Evolutionary conservation across 2,113 vertebrate genomes (phyloP).

Genomic region (Neogale vison): DNA sequence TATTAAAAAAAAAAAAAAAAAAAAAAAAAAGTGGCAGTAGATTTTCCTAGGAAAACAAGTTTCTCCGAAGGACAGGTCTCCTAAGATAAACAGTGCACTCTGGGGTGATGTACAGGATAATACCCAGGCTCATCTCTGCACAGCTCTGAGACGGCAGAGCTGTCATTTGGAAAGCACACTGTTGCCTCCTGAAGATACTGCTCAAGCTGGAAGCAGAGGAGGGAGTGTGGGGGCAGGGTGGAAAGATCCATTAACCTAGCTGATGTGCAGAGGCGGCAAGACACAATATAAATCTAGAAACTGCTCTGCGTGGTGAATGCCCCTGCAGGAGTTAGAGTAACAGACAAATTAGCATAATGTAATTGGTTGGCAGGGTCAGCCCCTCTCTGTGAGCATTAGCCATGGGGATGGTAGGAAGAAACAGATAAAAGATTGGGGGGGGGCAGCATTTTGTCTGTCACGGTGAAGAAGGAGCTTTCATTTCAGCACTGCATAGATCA

Average conservation of each 20-base stretch:
- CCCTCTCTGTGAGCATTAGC: slow-evolving; percentile 77
- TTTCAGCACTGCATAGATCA: slow-evolving; percentile 56
- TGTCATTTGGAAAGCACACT: slow-evolving; percentile 59
- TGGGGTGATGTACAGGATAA: slow-evolving; percentile 54
- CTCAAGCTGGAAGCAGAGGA: slow-evolving; percentile 10
- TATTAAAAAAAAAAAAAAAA: slow-evolving; percentile 57
- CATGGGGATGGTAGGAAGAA: slow-evolving; percentile 73
- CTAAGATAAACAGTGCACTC: slow-evolving; percentile 54
- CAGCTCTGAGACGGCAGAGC: slow-evolving; percentile 46
- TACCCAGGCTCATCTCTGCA: background rate
- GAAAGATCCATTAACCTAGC: slow-evolving; percentile 71
- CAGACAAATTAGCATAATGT: slow-evolving; percentile 84
- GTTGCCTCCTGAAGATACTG: slow-evolving; percentile 48
- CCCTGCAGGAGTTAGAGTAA: slow-evolving; percentile 81
- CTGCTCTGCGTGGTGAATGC: slow-evolving; percentile 73
- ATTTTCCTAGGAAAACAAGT: slow-evolving; percentile 78
- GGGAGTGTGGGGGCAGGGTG: background rate
- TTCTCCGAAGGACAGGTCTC: slow-evolving; percentile 66
- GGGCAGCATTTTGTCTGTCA: slow-evolving; percentile 59
- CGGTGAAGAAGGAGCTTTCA: slow-evolving; percentile 56
- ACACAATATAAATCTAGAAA: slow-evolving; percentile 80
- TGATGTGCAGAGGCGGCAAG: slow-evolving; percentile 70
- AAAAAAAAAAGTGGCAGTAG: slow-evolving; percentile 54
- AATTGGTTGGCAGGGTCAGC: slow-evolving; percentile 83
- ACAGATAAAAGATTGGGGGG: slow-evolving; percentile 66